phyloP scores from a whole-genome alignment of 92 coral and sea anemone species.

The Bergia sp. region DNA sequence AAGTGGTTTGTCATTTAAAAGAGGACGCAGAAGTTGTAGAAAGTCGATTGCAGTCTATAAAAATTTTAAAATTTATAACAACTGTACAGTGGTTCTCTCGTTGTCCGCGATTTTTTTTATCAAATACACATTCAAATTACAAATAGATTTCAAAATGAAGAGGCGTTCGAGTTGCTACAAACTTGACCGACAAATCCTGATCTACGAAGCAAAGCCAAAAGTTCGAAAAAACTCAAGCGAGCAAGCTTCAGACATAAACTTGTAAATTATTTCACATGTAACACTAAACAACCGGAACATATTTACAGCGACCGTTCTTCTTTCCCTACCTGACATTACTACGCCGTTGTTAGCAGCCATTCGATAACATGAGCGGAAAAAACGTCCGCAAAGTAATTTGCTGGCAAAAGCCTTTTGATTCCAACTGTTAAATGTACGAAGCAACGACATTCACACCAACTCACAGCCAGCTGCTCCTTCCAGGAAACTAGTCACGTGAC shows the following conservation, averaged over 20 bases:
- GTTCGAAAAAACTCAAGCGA: background rate
- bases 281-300: background rate
- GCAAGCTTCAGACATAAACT: background rate
- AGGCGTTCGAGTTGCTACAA: background rate
- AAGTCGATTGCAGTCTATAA: too few relatives aligned
- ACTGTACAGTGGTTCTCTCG: too few relatives aligned
- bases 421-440: background rate
- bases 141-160: too few relatives aligned
- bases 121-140: too few relatives aligned
- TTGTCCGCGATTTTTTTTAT: too few relatives aligned
- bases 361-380: background rate
- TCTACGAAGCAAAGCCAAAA: background rate
- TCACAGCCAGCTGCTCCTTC: background rate
- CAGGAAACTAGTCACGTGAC: constrained; percentile 13
- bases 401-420: constrained; percentile 21
- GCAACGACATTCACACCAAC: background rate
- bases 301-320: background rate
- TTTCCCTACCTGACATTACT: constrained; percentile 3
- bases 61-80: too few relatives aligned
- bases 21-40: too few relatives aligned
- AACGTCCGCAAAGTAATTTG: constrained; percentile 2
- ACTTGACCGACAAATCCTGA: background rate
- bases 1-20: too few relatives aligned
- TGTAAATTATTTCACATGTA: background rate
- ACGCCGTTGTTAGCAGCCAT: background rate